Base-by-base conservation (phyloP, 2,888 invertebrate species). In the Caenorhabditis sinica region DNA sequence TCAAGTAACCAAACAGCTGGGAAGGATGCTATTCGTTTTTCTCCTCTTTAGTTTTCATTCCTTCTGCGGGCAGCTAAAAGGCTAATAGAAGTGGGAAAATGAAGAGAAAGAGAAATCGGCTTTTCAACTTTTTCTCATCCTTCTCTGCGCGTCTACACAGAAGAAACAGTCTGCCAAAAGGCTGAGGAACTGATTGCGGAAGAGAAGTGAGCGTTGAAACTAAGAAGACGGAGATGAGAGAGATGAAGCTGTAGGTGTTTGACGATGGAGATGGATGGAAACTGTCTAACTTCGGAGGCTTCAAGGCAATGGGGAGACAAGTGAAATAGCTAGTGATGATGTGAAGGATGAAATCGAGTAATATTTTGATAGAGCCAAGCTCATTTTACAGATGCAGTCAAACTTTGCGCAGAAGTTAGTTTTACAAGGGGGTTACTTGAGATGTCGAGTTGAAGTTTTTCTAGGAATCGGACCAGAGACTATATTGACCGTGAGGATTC, bases 101-200 rank as follows among this genome's bases (percentile, higher is more conserved):
- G 49, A 49, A 28, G 56, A 56, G 56, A 53, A 20, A 58, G 23
- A 58, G 43, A 53, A 60, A 65, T 65, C 65, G 65, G 60, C 61
- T 60, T 60, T 60, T 43, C 61, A 15, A 53, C 74, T 28, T 51
- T 65, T 25, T 61, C 15, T 49, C 30, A 5, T 11, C 33, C 25
- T 45, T 71, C 43, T 60, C 61, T 61, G 61, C 49, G 30, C 53
- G 1, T 65, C 63, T 15, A 28, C 25, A 15, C 15, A 53, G 36
- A 20, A 9, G 11, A n/a, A n/a, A 33, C 8, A 36, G 8, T 73
- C 51, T 73, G 33, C 33, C 58, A 20, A 13, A 20, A 33, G 20
- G 30, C 51, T 68, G 36, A 69, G 40, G 53, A 69, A 69, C 56
- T 69, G 69, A 69, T 69, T 69, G 69, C 56, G 69, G n/a, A 40